Evolutionary conservation across 2,113 vertebrate genomes (phyloP).

Genomic region (Macaca mulatta): DNA sequence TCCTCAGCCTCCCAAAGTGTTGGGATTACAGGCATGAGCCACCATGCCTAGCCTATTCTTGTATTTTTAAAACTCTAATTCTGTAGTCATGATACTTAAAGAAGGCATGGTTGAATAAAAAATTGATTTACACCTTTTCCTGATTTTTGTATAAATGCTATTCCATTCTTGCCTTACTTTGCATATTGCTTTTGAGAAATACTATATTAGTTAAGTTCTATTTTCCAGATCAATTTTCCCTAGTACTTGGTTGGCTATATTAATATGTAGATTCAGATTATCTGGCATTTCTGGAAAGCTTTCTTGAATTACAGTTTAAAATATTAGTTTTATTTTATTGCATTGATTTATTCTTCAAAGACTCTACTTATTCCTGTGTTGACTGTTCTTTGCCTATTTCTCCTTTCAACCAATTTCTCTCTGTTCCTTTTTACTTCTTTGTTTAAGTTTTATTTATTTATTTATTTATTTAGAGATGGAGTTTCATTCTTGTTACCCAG

Average conservation of each 20-base stretch:
- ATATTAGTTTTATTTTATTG: not conserved
- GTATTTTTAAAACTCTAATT: not conserved
- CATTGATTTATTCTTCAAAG: not conserved
- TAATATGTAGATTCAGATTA: not conserved
- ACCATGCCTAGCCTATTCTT: too few relatives aligned
- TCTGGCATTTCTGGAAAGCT: not conserved
- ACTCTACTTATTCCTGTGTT: constrained; percentile 36
- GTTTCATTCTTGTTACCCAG: too few relatives aligned
- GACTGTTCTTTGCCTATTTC: constrained; percentile 13
- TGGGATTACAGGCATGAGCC: too few relatives aligned
- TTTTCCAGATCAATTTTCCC: not conserved
- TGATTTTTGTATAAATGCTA: not conserved
- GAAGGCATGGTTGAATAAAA: not conserved
- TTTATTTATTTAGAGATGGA: too few relatives aligned
- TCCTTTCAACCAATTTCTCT: not conserved
- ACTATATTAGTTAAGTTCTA: not conserved
- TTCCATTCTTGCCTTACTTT: constrained; percentile 1
- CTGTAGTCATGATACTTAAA: not conserved
- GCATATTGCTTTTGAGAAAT: not conserved
- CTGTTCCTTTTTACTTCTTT: not conserved
- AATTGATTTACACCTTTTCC: not conserved
- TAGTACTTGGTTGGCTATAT: not conserved
- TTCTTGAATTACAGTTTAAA: not conserved
- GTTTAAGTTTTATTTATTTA: not conserved
- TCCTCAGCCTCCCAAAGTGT: too few relatives aligned